Conservation (phyloP, 30 jellyfish, hydroid and myxozoan species). For the Aurelia aurita region DNA sequence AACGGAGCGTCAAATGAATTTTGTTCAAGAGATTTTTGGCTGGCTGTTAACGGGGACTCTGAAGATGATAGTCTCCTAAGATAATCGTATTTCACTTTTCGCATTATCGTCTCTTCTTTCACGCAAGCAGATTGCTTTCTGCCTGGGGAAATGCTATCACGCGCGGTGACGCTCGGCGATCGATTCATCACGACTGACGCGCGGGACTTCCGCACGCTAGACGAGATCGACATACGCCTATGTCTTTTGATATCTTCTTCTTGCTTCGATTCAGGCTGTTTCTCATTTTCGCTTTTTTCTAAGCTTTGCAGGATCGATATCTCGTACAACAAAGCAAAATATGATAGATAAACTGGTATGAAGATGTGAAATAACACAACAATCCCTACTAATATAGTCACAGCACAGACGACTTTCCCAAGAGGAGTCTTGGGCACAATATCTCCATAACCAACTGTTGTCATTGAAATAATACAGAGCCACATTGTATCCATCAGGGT, state of each 20-base stretch:
- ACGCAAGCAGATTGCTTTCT: constrained; percentile 27
- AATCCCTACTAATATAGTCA: constrained; percentile 65
- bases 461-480: constrained; percentile 80
- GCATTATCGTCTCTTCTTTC: constrained; percentile 48
- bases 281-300: constrained; percentile 22
- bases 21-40: constrained; percentile 46
- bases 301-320: constrained; percentile 40
- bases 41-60: constrained; percentile 44
- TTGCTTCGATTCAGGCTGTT: constrained; percentile 4
- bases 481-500: constrained; percentile 74
- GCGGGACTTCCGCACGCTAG: constrained; percentile 36
- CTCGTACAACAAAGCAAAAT: constrained; percentile 71
- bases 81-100: constrained; percentile 46
- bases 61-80: constrained; percentile 42
- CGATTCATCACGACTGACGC: constrained; percentile 24
- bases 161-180: constrained; percentile 33
- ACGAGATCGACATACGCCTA: constrained; percentile 37
- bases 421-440: constrained; percentile 68
- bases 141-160: constrained; percentile 11
- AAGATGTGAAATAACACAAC: constrained; percentile 53
- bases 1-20: no score
- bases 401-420: constrained; percentile 58
- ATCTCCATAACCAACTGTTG: constrained; percentile 86
- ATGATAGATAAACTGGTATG: constrained; percentile 76
- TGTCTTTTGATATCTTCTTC: constrained; percentile 4